Base-by-base conservation (phyloP, 2,888 invertebrate species). In the Gymnosoma rotundatum region DNA sequence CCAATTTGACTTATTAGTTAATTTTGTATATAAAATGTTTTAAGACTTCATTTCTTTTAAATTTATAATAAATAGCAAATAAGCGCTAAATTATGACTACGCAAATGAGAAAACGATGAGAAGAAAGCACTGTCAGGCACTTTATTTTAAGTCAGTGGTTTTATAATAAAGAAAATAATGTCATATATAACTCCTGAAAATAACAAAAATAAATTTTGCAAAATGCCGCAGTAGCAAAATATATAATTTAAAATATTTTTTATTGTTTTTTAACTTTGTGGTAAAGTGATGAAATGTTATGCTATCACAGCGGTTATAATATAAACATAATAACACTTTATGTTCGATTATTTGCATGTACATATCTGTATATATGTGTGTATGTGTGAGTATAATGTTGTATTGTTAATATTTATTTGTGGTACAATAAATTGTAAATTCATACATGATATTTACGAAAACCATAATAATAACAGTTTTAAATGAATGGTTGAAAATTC, bases 211-310 rank as follows among this genome's bases (percentile, higher is more conserved):
- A 14, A 25, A 38, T 50, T 61, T 42, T 12, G n/a, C n/a, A 50
- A 12, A 54, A 63, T 42, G 50, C 25, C n/a, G n/a, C 25, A 25
- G 25, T 25, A 25, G 25, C 4, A 25, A 25, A 25, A 25, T 2
- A 2, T 25, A 7, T 50, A 18, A 50, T 36, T 48, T 60, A 25
- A 21, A 21, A n/a, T 38, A 3, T 66, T 36, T 56, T 42, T 64
- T 21, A 16, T 32, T 9, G 25, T 64, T 38, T 58, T 67, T 42
- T 50, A 61, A 54, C 38, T 25, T 69, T 50, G 80, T 73, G 83
- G 80, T 52, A 64, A 73, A 84, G 72, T 73, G 80, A 78, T 81
- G 78, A 84, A 78, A 84, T 78, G 80, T 84, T 81, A 74, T 78
- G 78, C 78, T 84, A 78, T 74, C 78, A 64, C 76, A 78, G 73